Evolutionary conservation across 1,140 invertebrate genomes (phyloP).

Genomic region (Drosophila funebris): DNA sequence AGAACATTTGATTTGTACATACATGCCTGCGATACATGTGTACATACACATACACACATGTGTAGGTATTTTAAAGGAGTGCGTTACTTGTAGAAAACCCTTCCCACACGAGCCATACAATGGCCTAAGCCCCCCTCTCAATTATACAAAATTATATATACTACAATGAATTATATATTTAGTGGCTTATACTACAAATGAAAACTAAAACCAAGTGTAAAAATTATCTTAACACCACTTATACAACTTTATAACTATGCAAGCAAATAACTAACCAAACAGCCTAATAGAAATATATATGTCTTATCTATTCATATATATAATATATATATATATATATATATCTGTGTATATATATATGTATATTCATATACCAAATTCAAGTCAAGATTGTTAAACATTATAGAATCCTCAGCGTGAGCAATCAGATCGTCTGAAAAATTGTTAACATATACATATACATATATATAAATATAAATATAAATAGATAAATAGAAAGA

Average conservation of each 20-base stretch:
- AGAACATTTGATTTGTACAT: conserved; percentile 25
- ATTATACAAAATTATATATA: conserved; percentile 19
- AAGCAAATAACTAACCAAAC: conserved; percentile 7
- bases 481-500: no score
- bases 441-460: conserved; percentile 39
- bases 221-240: conserved; percentile 6
- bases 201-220: conserved; percentile 21
- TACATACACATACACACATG: conserved; percentile 2
- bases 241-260: neutral
- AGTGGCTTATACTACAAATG: conserved; percentile 5
- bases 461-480: conserved; percentile 13
- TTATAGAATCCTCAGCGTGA: conserved; percentile 16
- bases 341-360: conserved; percentile 1
- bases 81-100: conserved; percentile 14
- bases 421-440: conserved; percentile 31
- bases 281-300: neutral
- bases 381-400: conserved; percentile 36
- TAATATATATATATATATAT: conserved; percentile 19
- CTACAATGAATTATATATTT: neutral
- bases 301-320: conserved; percentile 12
- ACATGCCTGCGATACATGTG: neutral
- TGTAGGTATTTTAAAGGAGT: conserved; percentile 11
- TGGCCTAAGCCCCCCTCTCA: conserved; percentile 13
- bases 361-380: neutral
- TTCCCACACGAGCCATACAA: conserved; percentile 23